Evolutionary conservation across 2,797 vertebrate genomes (phyloP), one percentile per base, ranked within the genome.

Genomic region (Remorina albescens): DNA sequence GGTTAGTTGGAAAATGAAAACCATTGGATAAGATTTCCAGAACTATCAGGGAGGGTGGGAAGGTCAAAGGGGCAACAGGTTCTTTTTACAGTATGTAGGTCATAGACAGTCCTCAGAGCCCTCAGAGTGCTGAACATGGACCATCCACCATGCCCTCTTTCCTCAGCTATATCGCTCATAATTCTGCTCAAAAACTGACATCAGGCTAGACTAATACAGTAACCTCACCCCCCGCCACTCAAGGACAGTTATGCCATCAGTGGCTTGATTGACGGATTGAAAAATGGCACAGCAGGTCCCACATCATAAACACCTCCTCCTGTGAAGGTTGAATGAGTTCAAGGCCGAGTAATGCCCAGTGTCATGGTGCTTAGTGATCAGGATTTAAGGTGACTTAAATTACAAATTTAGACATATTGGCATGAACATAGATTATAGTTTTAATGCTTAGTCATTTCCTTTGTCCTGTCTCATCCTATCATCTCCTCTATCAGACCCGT

Each of bases 401-500:
- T 2, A 25, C n/a, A 42, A 19, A 25, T 26, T 30, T 32, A 26
- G 56, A 57, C 26, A 28, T 25, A 39, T 26, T 39, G 6, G 2
- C 50, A 4, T 56, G 36, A 23, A 42, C 51, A 9, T 21, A 58
- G 16, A 12, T 19, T 15, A 11, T 2, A 15, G 8, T 34, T 42
- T 30, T 15, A 28, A 49, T 32, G 1, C 37, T 44, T 1, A 51
- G 23, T 36, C 0, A 16, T 60, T 32, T 57, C 1, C 30, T 54
- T 15, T 53, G 10, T 56, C 46, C 16, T 1, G 10, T 54, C 36
- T 34, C 21, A 11, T 60, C 34, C 19, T 5, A 5, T 53, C 21
- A 1, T 26, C 9, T 30, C 53, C 39, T 41, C 36, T 36, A 8
- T 10, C 80, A 98, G 97, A 95, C 96, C 54, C 92, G 86, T 46